Evolutionary conservation across 2,113 vertebrate genomes (phyloP).

Genomic region (Sebastes schlegelii): DNA sequence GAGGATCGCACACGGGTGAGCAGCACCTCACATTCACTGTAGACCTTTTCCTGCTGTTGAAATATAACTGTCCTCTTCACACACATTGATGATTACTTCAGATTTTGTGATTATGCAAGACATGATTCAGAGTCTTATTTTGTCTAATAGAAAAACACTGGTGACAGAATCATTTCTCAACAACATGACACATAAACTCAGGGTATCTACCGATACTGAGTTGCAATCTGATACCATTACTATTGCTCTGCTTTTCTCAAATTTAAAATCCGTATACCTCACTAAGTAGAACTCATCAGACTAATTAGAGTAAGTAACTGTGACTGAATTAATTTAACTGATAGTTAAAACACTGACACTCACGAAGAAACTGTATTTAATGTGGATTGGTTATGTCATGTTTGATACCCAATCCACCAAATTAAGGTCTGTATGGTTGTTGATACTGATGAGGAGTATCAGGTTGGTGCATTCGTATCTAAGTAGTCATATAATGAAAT

Average conservation of each 20-base stretch:
- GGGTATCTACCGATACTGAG: neutral
- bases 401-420: neutral
- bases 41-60: neutral
- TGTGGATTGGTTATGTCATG: neutral
- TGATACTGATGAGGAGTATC: neutral
- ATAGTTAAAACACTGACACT: neutral
- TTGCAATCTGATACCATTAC: neutral
- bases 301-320: neutral
- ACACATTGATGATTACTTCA: neutral
- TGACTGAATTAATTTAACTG: neutral
- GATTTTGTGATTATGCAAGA: neutral
- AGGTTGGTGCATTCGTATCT: neutral
- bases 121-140: constrained; percentile 15
- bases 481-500: neutral
- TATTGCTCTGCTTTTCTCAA: neutral
- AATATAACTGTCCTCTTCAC: neutral
- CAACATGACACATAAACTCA: neutral
- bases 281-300: neutral
- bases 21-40: neutral
- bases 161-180: neutral
- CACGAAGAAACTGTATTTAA: neutral
- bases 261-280: neutral
- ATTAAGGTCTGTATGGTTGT: neutral
- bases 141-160: neutral
- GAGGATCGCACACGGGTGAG: constrained; percentile 97